Evolutionary conservation across 1,140 invertebrate genomes (phyloP).

Genomic region (Alviniconcha marisindica): DNA sequence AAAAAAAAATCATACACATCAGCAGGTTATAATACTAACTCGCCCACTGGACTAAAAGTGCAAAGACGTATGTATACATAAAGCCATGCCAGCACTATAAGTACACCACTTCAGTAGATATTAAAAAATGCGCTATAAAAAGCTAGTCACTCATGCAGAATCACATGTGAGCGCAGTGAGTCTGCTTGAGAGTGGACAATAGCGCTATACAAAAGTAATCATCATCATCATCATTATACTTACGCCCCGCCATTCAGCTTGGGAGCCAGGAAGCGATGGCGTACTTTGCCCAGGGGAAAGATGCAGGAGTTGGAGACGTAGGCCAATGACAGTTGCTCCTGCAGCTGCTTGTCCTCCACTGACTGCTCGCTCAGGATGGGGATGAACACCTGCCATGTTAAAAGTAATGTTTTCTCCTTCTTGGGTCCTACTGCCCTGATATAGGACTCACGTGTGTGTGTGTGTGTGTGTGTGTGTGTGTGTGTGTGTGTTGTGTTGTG

Average conservation of each 20-base stretch:
- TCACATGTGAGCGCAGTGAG: too few relatives aligned
- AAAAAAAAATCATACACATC: too few relatives aligned
- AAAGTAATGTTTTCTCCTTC: too few relatives aligned
- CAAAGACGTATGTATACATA: too few relatives aligned
- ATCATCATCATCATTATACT: constrained; percentile 44
- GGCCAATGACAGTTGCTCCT: constrained; percentile 65
- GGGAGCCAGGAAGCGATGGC: constrained; percentile 49
- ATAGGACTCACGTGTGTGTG: background rate
- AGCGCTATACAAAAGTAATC: background rate
- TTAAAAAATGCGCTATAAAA: too few relatives aligned
- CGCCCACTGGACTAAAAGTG: too few relatives aligned
- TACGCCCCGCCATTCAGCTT: constrained; percentile 61
- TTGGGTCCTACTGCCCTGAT: too few relatives aligned
- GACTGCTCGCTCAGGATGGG: constrained; percentile 55
- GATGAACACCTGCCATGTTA: constrained; percentile 56
- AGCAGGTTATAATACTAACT: too few relatives aligned
- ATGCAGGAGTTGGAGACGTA: constrained; percentile 66
- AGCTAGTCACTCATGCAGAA: too few relatives aligned
- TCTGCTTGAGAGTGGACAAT: too few relatives aligned
- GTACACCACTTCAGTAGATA: too few relatives aligned
- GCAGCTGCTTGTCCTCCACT: constrained; percentile 51
- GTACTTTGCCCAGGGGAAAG: constrained; percentile 58
- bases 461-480: background rate
- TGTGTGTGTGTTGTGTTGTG: background rate
- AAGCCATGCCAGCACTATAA: too few relatives aligned